Evolutionary conservation across 1,140 invertebrate species (phyloP), one percentile per base, ranked within the genome.

Genomic region (Trichonephila clavipes): DNA sequence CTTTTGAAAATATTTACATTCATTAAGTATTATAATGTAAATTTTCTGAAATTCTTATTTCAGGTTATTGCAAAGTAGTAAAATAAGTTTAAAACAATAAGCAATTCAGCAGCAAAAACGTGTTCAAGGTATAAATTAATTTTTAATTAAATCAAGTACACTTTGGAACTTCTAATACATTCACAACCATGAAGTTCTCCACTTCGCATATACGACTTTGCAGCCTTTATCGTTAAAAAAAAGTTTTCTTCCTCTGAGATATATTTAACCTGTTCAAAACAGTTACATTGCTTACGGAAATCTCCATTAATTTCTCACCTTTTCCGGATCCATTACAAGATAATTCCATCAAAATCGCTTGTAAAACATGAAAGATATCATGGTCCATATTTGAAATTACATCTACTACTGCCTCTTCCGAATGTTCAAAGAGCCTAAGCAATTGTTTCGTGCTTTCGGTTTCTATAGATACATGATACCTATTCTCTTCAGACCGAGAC

Each of bases 261-360:
- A 64, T 21, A 64, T 21, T 64, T 21, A 21, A 21, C 16, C 69
- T 72, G 24, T 72, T 72, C 69, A 72, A 72, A 28, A 28, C 69
- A 72, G 2, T 72, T 28, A 72, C 14, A 34, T 12, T 16, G 16
- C 24, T 72, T 16, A 51, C 51, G 51, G 34, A 77, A 28, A 86
- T n/a, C 19, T 92, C 51, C 14, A 92, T 92, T 44, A 86, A 92
- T 91, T 24, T 69, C 90, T 69, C n/a, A 86, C 59, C 28, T 64
- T 72, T 81, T 44, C 82, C 82, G 3, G 82, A 2, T 59, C 69
- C 88, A 28, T 58, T 64, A 86, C 90, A 92, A 69, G 82, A 21
- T 28, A 40, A 24, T 72, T 34, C 34, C 90, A 83, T 87, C 51
- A 92, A 92, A 86, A 87, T 66, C 21, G 21, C 62, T 86, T 58